Base-by-base conservation (phyloP, 2,113 vertebrate genomes). In the Baryphthengus martii region DNA sequence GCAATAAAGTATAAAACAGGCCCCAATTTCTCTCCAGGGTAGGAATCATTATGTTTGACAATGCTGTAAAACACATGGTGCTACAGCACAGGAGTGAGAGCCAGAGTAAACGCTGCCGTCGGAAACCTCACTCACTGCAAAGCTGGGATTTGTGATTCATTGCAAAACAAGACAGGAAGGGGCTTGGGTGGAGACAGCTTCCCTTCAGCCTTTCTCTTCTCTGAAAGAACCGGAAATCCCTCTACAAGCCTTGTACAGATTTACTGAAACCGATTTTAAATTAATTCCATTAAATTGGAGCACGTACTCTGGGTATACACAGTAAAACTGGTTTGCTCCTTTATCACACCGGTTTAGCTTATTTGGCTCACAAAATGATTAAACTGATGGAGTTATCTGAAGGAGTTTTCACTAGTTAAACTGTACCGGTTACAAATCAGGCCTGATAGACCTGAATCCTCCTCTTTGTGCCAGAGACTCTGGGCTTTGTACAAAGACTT, bases 1-100 rank as follows among this genome's bases (percentile, higher is more conserved):
- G 97, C 96, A 97, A 96, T 98, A 98, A 98, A 98, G 97, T 91
- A 97, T 87, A 97, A 98, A 98, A 96, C 50, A 89, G 97, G 93
- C 87, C 95, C 94, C 95, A 97, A 95, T 98, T 98, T 97, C 95
- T 98, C 97, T 98, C 97, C 95, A 96, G 96, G 95, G 96, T 85
- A 95, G 95, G 97, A 98, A 97, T 98, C 97, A 95, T 98, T 97
- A 88, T 93, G 96, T 96, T 96, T 97, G 97, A 98, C 97, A 97
- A 86, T 67, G 93, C 91, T 84, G 95, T 97, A 97, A 97, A 98
- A 96, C 93, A 93, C 79, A 66, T 18, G 31, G 70, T 65, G n/a
- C 72, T 66, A 76, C 92, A 83, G 76, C 39, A 47, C 3, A 23
- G 72, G 39, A 25, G 70, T 45, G 76, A 85, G 92, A 95, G 58